Evolutionary conservation across 2,113 vertebrate genomes (phyloP).

Genomic region (Salvator merianae): DNA sequence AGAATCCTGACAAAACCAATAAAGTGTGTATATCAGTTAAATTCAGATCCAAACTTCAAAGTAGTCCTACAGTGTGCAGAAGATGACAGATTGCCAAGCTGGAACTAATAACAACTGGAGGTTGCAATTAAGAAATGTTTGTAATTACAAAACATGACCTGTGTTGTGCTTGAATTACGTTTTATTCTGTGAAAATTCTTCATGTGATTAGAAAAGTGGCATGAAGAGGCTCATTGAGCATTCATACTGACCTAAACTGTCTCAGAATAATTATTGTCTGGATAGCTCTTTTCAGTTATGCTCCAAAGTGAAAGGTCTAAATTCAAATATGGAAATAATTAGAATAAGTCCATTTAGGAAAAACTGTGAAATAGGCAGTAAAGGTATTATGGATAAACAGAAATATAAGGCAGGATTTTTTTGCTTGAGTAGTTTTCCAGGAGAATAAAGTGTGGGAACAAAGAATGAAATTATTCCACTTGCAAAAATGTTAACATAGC

Average conservation of each 20-base stretch:
- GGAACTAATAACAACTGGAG: neutral
- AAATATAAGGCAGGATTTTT: too few relatives aligned
- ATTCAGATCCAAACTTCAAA: neutral
- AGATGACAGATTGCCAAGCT: neutral
- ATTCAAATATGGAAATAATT: neutral
- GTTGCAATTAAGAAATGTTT: constrained; percentile 1
- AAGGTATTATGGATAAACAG: neutral
- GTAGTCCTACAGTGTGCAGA: too few relatives aligned
- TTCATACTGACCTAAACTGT: neutral
- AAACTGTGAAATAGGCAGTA: neutral
- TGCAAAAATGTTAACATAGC: too few relatives aligned
- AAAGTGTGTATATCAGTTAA: neutral
- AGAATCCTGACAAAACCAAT: neutral
- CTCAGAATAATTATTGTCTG: neutral
- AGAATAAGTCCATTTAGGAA: neutral
- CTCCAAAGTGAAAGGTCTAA: neutral
- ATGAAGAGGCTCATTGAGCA: constrained; percentile 2
- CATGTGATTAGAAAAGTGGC: neutral
- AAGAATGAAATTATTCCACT: too few relatives aligned
- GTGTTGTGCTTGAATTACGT: neutral
- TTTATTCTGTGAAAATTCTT: rapidly evolving
- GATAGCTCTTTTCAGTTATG: neutral
- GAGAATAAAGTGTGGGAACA: neutral
- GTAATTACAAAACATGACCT: neutral
- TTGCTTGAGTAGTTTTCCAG: neutral